Base-by-base conservation (phyloP, 2,888 invertebrate species). In the Nebria salina region DNA sequence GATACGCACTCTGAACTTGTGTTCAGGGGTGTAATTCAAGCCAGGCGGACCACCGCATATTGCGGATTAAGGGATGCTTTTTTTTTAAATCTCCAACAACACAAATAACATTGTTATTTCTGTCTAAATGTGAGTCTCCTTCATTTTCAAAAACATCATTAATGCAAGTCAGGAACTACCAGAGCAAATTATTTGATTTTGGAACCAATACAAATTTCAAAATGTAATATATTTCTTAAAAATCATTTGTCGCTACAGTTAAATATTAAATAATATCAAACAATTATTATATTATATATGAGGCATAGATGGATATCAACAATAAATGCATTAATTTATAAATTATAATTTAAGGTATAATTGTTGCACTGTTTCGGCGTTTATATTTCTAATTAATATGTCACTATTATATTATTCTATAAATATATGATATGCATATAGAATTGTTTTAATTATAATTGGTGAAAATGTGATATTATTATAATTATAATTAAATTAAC, bases 11-110 rank as follows among this genome's bases (percentile, higher is more conserved):
- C 54, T 54, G 54, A 70, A 70, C 70, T 73, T 43, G 65, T 65
- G 73, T 72, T 72, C 25, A 65, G 68, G 78, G 73, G 77, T 76
- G 76, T 76, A 76, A 76, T 42, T 66, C 76, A 41, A 76, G 66
- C 76, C 76, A 41, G 65, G 34, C 34, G 34, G 34, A 34, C 34
- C 34, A 34, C 34, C 34, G 5, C 34, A 34, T 34, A 34, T 34
- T 34, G 34, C 54, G 65, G 65, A 78, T 78, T 73, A 73, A 72
- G 78, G 78, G 78, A 78, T 73, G 72, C 72, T 73, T 78, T 11
- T 54, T 54, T 54, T 54, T 11, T 54, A 54, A 34, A 34, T 34
- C 34, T 76, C 70, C 76, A 34, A 76, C 54, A 70, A 76, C 20
- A 76, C 76, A 76, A 76, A 54, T 11, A 54, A 54, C 54, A 54